Conservation (phyloP, 2,797 vertebrate genomes). For the Crax fasciolata region DNA sequence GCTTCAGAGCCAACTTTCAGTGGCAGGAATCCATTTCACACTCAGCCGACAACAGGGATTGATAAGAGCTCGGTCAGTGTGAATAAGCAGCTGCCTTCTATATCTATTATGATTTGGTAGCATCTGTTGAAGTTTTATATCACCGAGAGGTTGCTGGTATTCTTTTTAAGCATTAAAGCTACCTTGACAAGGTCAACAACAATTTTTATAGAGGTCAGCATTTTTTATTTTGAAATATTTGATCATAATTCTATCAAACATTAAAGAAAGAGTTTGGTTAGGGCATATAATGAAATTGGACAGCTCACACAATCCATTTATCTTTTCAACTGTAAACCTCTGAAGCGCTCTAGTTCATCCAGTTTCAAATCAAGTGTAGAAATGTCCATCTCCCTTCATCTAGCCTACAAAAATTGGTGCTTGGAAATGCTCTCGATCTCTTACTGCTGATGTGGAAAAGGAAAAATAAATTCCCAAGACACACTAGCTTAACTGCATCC, state of each 20-base stretch:
- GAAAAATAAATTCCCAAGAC: conserved; percentile 55
- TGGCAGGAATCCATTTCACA: conserved; percentile 73
- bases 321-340: conserved; percentile 64
- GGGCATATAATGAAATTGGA: conserved; percentile 72
- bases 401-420: conserved; percentile 51
- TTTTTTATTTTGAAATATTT: conserved; percentile 72
- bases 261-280: conserved; percentile 63
- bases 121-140: conserved; percentile 62
- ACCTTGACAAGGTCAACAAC: conserved; percentile 73
- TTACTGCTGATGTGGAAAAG: conserved; percentile 52
- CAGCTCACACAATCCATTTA: conserved; percentile 74
- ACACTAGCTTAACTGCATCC: conserved; percentile 21
- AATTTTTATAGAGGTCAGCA: conserved; percentile 67
- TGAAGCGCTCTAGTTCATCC: conserved; percentile 59
- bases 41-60: conserved; percentile 44
- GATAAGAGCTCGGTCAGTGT: conserved; percentile 39
- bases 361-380: conserved; percentile 75
- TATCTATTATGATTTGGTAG: conserved; percentile 56
- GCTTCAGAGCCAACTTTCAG: conserved; percentile 46
- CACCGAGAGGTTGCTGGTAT: conserved; percentile 44
- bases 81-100: conserved; percentile 60
- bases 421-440: conserved; percentile 53
- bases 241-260: conserved; percentile 72
- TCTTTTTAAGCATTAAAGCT: conserved; percentile 49
- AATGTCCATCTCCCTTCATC: conserved; percentile 59